Evolutionary conservation across 2,888 invertebrate species (phyloP).

Genomic region (Alloplasta piceator): DNA sequence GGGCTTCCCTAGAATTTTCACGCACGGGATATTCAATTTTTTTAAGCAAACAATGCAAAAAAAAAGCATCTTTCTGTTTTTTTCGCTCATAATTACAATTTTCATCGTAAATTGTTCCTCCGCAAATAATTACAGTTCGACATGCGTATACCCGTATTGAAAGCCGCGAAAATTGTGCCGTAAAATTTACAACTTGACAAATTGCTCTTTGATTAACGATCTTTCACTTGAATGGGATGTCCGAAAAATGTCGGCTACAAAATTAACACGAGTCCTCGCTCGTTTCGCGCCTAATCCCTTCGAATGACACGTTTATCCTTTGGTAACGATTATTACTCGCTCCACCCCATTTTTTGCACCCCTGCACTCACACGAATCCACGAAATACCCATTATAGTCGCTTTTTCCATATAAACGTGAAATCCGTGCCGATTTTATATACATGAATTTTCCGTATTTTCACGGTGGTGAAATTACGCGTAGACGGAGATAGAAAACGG

Average conservation of each 20-base stretch:
- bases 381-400: not conserved
- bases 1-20: no score
- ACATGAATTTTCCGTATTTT: conserved; percentile 55
- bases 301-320: conserved; percentile 34
- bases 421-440: conserved; percentile 46
- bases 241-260: conserved; percentile 9
- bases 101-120: no score
- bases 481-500: conserved; percentile 30
- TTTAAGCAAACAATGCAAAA: no score
- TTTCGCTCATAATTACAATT: no score
- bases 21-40: no score
- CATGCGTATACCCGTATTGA: no score
- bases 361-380: not conserved
- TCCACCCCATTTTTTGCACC: not conserved
- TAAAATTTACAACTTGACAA: not conserved
- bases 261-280: no score
- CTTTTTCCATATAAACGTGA: conserved; percentile 26
- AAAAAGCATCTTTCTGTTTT: no score
- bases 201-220: conserved; percentile 45
- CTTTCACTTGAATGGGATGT: not conserved
- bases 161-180: no score
- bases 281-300: conserved; percentile 10
- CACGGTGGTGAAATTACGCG: conserved; percentile 33
- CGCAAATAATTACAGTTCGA: no score
- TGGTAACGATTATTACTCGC: conserved; percentile 43